Base-by-base conservation (phyloP, 2,888 invertebrate genomes). In the Dyspetes luteomarginatus region DNA sequence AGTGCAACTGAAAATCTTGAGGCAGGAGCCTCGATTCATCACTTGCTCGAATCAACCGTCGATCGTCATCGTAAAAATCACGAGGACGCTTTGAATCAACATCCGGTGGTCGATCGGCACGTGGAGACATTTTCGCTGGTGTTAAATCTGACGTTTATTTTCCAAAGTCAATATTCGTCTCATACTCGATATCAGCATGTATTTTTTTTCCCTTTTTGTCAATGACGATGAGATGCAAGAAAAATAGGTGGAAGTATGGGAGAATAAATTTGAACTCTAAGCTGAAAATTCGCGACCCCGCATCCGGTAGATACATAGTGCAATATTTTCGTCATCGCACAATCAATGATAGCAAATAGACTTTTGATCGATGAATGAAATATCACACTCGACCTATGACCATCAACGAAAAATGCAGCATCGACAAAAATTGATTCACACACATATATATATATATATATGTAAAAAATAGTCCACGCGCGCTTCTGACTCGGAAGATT, bases 51-150 rank as follows among this genome's bases (percentile, higher is more conserved):
- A 4, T 56, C 28, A n/a, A 45, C n/a, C n/a, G n/a, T n/a, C n/a
- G n/a, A n/a, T n/a, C n/a, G n/a, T n/a, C n/a, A n/a, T 26, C 15
- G 60, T 36, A 28, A 56, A 65, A 30, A 2, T 1, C 67, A 52
- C 41, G 52, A 58, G 43, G 58, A 19, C 9, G 41, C 45, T 28
- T 64, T 4, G 41, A 62, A 22, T 15, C 26, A 4, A 60, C 58
- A 72, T 78, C 52, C 60, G 58, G 52, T 52, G 22, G 9, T 30
- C 7, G 52, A 43, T 67, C 36, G 2, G 12, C 55, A 58, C 74
- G 58, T 58, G 65, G 24, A 45, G 2, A 1, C 56, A 69, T 4
- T 50, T 2, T 56, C 43, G 77, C 77, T 36, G 69, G 62, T 71
- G 56, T 24, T n/a, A 7, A n/a, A 36, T n/a, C 22, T 0, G 4